A percentile compares a stretch with the other conserved stretches of the same genome.
phyloP scores from a whole-genome alignment of 2,113 vertebrate species.

The Peromyscus leucopus region DNA sequence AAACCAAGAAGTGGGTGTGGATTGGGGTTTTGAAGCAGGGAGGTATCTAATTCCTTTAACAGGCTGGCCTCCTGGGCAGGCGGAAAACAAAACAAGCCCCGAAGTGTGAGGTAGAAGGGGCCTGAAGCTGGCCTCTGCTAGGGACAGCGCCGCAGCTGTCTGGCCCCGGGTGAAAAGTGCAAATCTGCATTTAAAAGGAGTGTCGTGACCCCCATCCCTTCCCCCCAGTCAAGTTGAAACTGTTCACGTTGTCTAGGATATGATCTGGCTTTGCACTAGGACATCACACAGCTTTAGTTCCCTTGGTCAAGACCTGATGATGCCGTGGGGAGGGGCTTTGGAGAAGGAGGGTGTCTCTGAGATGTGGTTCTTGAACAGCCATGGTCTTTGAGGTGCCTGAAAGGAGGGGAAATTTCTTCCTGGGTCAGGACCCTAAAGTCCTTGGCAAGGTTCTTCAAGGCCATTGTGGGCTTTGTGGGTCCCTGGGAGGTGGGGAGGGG shows the following conservation, averaged over 20 bases:
- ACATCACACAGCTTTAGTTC: neutral
- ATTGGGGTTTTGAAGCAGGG: conserved; percentile 37
- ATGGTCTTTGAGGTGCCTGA: neutral
- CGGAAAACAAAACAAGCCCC: conserved; percentile 24
- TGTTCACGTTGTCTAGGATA: conserved; percentile 42
- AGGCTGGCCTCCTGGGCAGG: conserved; percentile 52
- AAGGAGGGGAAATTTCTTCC: neutral
- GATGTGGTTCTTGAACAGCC: neutral
- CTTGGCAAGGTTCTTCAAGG: neutral
- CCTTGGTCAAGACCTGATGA: neutral
- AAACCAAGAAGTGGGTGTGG: conserved; percentile 45
- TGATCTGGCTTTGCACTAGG: neutral
- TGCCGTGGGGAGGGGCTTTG: neutral
- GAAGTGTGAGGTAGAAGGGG: conserved; percentile 48
- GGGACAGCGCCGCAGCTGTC: conserved; percentile 81
- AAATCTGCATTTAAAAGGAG: conserved; percentile 87
- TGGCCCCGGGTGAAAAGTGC: conserved; percentile 88
- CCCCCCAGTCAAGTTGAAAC: conserved; percentile 74
- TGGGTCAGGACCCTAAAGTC: neutral
- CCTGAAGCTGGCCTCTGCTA: conserved; percentile 75
- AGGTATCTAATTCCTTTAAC: conserved; percentile 67
- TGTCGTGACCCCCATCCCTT: neutral
- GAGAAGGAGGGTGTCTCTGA: neutral
- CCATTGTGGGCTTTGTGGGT: neutral
- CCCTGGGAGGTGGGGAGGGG: neutral